Conservation (phyloP, 1,140 invertebrate genomes). For the Subanguina moxae region DNA sequence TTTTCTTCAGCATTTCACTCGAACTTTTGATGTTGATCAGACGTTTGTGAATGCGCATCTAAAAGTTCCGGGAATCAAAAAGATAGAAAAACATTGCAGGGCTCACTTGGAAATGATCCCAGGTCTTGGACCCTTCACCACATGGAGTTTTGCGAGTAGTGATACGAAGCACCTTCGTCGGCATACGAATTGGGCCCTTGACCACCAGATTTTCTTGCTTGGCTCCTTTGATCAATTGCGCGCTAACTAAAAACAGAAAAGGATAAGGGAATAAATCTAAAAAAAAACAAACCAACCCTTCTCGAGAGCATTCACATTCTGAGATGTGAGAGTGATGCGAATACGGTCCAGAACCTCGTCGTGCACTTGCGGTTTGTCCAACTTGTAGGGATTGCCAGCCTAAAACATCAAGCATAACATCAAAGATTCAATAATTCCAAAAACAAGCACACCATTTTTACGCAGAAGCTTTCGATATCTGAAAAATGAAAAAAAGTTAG, state of each 20-base stretch:
- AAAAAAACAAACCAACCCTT: too few relatives aligned
- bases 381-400: too few relatives aligned
- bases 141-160: conserved; percentile 98
- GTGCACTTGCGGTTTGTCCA: too few relatives aligned
- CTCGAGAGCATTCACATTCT: conserved; percentile 90
- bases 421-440: too few relatives aligned
- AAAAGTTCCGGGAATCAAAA: conserved; percentile 68
- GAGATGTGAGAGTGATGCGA: conserved; percentile 89
- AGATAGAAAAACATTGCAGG: too few relatives aligned
- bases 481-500: too few relatives aligned
- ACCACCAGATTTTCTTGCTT: conserved; percentile 93
- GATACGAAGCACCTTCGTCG: conserved; percentile 86
- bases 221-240: conserved; percentile 85
- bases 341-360: too few relatives aligned
- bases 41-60: conserved; percentile 96
- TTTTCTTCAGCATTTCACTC: conserved; percentile 91
- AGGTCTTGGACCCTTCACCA: conserved; percentile 99
- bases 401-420: too few relatives aligned
- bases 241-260: conserved; percentile 85
- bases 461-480: too few relatives aligned
- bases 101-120: conserved; percentile 78
- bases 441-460: neutral
- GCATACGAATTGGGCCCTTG: conserved; percentile 91
- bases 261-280: conserved; percentile 88
- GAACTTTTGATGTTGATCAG: conserved; percentile 89